These are phyloP conservation scores for Battus philenor DNA, from an alignment of 1,140 invertebrate genomes.

Conservation along the genomic window DNA sequence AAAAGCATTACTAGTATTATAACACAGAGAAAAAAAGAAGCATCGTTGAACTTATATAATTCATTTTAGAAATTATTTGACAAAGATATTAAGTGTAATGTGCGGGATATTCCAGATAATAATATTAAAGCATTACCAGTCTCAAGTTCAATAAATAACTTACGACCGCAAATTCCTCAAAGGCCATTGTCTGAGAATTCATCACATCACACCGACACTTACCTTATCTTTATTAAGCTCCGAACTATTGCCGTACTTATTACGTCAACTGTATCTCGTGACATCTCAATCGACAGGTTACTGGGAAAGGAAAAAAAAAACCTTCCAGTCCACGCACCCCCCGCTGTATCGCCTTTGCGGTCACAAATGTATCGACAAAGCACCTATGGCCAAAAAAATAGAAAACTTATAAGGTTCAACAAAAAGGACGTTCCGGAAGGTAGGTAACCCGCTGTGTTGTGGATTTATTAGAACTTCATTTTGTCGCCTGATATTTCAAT, in stretches of 20 bases:
- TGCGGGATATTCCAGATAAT: no score
- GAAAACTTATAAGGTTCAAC: conserved; percentile 19
- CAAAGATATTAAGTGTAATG: no score
- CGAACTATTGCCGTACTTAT: conserved; percentile 10
- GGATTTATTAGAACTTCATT: conserved; percentile 39
- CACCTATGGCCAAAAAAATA: conserved; percentile 32
- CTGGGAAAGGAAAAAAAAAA: conserved; percentile 46
- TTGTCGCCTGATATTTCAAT: conserved; percentile 31
- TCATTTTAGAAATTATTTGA: no score
- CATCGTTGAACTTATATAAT: no score
- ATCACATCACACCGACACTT: conserved; percentile 29
- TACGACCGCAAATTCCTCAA: conserved; percentile 26
- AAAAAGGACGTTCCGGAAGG: conserved; percentile 28
- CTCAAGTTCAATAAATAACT: conserved; percentile 3
- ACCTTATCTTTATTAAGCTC: conserved; percentile 38
- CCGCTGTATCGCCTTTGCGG: conserved; percentile 61
- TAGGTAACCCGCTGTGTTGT: conserved; percentile 45
- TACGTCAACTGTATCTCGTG: conserved; percentile 28
- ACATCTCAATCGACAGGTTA: conserved; percentile 49
- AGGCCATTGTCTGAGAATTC: conserved; percentile 19
- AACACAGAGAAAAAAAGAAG: no score
- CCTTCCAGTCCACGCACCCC: conserved; percentile 39
- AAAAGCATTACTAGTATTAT: no score
- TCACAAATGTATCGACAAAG: conserved; percentile 65
- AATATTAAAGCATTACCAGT: no score